Conservation (phyloP, 2,113 vertebrate species). For the Macquaria australasica region DNA sequence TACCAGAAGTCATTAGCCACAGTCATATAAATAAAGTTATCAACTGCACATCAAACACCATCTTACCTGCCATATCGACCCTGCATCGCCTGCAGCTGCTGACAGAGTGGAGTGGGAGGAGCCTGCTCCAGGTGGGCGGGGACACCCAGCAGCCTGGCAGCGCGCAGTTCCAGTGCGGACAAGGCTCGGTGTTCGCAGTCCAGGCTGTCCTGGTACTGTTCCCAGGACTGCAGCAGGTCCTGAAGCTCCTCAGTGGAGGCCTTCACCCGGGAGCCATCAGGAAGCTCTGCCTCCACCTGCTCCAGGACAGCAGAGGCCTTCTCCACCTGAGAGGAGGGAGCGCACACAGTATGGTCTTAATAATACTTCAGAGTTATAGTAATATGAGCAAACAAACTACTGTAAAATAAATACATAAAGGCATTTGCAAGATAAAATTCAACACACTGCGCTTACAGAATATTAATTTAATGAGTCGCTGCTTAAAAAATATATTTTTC, state of each 20-base stretch:
- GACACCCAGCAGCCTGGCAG: slow-evolving; percentile 81
- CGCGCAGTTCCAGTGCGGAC: slow-evolving; percentile 86
- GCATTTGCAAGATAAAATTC: no score
- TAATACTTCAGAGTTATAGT: neutral
- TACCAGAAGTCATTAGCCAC: neutral
- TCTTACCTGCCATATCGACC: slow-evolving; percentile 87
- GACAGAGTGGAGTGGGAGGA: slow-evolving; percentile 77
- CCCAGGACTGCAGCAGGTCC: slow-evolving; percentile 83
- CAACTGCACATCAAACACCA: neutral
- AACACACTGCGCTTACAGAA: neutral
- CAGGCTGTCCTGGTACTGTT: slow-evolving; percentile 86
- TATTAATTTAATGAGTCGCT: neutral
- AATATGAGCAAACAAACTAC: neutral
- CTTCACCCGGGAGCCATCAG: slow-evolving; percentile 78
- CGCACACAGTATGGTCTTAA: neutral
- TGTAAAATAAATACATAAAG: neutral
- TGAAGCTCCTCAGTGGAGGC: slow-evolving; percentile 85
- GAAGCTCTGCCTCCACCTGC: slow-evolving; percentile 89
- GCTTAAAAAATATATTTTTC: neutral
- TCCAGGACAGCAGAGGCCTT: slow-evolving; percentile 87
- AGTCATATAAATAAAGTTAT: neutral
- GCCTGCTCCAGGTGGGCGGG: slow-evolving; percentile 75
- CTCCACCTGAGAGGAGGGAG: slow-evolving; percentile 85
- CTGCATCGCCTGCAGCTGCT: slow-evolving; percentile 89
- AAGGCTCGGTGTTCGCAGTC: slow-evolving; percentile 89